Evolutionary conservation across 2,888 invertebrate species (phyloP).

Genomic region (Alentia gelatinosa): DNA sequence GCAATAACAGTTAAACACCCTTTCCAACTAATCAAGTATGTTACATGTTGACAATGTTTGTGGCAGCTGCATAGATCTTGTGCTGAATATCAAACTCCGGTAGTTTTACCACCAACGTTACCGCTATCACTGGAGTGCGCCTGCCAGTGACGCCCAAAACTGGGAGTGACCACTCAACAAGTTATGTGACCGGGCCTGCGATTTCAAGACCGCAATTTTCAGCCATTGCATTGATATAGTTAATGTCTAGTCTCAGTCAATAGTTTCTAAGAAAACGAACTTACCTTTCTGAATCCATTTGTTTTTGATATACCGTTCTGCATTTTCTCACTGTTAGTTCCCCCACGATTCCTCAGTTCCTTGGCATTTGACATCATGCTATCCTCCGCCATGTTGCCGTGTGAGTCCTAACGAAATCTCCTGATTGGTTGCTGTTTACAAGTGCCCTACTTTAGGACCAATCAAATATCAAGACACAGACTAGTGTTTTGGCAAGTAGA

Average conservation of each 20-base stretch:
- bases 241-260: not conserved
- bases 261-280: not conserved
- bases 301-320: not conserved
- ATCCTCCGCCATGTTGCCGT: constrained; percentile 40
- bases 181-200: not conserved
- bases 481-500: not conserved
- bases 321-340: not conserved
- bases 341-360: not conserved
- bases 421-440: constrained; percentile 26
- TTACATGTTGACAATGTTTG: no score
- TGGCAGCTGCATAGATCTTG: no score
- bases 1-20: no score
- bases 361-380: not conserved
- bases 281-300: constrained; percentile 10
- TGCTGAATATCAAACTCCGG: no score
- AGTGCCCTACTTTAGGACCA: constrained; percentile 20
- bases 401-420: not conserved
- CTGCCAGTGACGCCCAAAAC: constrained; percentile 1
- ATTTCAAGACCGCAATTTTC: not conserved
- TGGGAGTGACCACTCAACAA: constrained; percentile 11
- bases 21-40: no score
- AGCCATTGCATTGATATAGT: no score
- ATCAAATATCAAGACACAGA: not conserved
- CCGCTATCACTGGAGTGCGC: no score
- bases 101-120: no score